phyloP scores from a whole-genome alignment of 2,888 invertebrate species.

The Drosophila subquinaria region DNA sequence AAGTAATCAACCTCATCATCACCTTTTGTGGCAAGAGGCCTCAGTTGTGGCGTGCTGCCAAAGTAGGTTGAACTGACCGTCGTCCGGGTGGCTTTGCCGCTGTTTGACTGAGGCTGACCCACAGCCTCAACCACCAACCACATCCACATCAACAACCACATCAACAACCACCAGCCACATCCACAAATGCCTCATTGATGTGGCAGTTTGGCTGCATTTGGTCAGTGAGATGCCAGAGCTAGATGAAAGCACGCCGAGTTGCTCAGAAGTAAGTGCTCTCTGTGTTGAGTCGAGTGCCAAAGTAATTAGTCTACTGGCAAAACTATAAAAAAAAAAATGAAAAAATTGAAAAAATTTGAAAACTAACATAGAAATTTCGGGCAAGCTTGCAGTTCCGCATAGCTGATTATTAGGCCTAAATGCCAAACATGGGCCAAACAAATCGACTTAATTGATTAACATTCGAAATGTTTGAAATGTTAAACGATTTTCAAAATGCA shows the following conservation, averaged over 20 bases:
- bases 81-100: conserved; percentile 54
- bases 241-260: conserved; percentile 77
- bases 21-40: conserved; percentile 68
- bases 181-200: conserved; percentile 42
- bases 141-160: conserved; percentile 19
- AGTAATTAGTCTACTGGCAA: conserved; percentile 78
- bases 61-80: conserved; percentile 68
- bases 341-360: not conserved
- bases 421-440: conserved; percentile 50
- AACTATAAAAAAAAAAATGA: conserved; percentile 40
- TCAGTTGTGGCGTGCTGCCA: conserved; percentile 60
- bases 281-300: conserved; percentile 73
- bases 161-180: conserved; percentile 23
- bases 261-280: conserved; percentile 54
- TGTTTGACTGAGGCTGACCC: conserved; percentile 39
- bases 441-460: conserved; percentile 68
- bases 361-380: conserved; percentile 43
- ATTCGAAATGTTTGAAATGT: conserved; percentile 56
- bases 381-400: conserved; percentile 78
- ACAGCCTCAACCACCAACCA: conserved; percentile 36
- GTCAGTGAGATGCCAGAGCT: conserved; percentile 61
- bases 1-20: conserved; percentile 80
- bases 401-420: conserved; percentile 77
- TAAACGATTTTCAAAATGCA: conserved; percentile 63
- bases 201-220: conserved; percentile 48